Evolutionary conservation across 2,888 invertebrate genomes (phyloP), one percentile per base, ranked within the genome.

Genomic region (Dexiosoma caninum): DNA sequence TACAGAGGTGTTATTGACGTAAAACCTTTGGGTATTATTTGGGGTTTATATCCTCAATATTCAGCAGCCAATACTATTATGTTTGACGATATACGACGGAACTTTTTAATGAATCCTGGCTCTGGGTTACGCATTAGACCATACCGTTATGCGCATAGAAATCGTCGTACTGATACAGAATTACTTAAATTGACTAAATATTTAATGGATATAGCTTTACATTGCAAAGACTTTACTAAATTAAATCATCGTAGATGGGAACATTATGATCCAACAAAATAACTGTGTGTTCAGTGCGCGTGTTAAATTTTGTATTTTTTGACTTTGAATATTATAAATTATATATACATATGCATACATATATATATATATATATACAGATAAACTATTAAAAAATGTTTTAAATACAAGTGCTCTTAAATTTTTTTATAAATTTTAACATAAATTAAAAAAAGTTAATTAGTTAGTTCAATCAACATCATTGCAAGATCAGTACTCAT

Each of bases 51-150:
- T 87, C 92, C 94, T 0, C 96, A 98, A 87, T 98, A 96, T 90
- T 95, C 93, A 57, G 91, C 95, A 0, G 95, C 95, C 87, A 99
- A 99, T 89, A 98, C 98, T 0, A 97, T 99, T 82, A 99, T 99
- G 98, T 96, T 99, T 86, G 98, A 99, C 87, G 98, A 99, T 86
- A 95, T 98, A 42, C 92, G 98, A 69, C 92, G 98, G 84, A 99
- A 99, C 90, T 99, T 99, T 87, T 93, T 98, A 42, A 98, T 99
- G 98, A 99, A 99, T 90, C 98, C 98, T 0, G 95, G 96, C 85
- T 96, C 95, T 78, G 98, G 98, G 0, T 91, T 98, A 0, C 94
- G 95, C 90, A 98, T 98, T 85, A 92, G 95, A 86, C 95, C 98
- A 0, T 98, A 98, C 89, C 92, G 95, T 5, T 95, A 98, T 86